phyloP scores from a whole-genome alignment of 2,113 vertebrate species.

The Merops nubicus region DNA sequence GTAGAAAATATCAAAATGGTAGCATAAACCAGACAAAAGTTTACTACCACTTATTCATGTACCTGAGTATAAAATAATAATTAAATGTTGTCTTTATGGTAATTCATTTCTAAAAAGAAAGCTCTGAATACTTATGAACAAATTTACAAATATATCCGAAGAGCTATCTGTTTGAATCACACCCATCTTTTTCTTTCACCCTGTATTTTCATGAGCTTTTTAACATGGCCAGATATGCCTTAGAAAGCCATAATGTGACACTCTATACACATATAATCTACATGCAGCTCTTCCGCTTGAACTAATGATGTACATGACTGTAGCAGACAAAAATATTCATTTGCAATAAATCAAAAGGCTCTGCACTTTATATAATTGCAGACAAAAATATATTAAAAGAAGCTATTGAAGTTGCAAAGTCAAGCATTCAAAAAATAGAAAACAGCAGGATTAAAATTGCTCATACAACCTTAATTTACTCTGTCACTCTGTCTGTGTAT shows the following conservation, averaged over 20 bases:
- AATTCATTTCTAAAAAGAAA: background rate
- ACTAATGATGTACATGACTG: background rate
- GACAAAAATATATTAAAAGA: conserved; percentile 35
- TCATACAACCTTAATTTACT: conserved; percentile 6
- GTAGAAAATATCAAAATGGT: background rate
- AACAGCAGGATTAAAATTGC: background rate
- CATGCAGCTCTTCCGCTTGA: conserved; percentile 7
- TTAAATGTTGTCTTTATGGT: background rate
- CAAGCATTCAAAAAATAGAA: conserved; percentile 38
- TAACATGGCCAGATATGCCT: background rate
- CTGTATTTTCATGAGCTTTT: background rate
- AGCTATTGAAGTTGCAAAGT: conserved; percentile 24
- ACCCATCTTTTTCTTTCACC: background rate
- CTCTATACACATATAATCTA: background rate
- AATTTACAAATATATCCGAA: background rate
- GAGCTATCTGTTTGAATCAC: background rate
- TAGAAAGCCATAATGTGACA: background rate
- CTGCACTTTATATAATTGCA: background rate
- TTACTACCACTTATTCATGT: background rate
- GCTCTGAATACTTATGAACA: background rate
- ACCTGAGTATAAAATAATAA: background rate
- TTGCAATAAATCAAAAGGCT: conserved; percentile 31
- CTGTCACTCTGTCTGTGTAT: background rate
- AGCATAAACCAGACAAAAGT: background rate
- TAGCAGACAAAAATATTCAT: conserved; percentile 30